These are phyloP conservation scores for Dorcus hopei DNA, from an alignment of 2,888 invertebrate genomes.

Conservation along the genomic window DNA sequence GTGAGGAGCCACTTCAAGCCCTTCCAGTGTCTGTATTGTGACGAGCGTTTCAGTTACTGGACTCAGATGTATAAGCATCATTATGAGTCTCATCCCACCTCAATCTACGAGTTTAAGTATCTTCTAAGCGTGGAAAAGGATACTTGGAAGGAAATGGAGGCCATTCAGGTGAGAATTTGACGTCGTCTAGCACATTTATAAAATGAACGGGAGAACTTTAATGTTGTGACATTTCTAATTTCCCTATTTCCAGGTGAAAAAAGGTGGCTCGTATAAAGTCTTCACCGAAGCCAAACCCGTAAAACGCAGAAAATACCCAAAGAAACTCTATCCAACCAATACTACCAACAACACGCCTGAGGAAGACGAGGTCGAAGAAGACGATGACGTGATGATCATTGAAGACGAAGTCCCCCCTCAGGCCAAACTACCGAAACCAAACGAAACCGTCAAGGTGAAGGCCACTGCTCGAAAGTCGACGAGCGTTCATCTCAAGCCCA, in stretches of 20 bases:
- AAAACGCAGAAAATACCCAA: not conserved
- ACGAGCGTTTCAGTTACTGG: conserved; percentile 37
- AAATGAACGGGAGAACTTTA: no score
- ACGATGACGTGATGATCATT: not conserved
- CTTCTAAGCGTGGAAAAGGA: conserved; percentile 5
- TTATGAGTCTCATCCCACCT: conserved; percentile 36
- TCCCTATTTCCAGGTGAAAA: no score
- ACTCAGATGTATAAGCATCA: conserved; percentile 38
- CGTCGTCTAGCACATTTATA: no score
- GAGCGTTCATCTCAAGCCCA: not conserved
- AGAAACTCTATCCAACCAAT: not conserved
- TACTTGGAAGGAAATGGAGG: not conserved
- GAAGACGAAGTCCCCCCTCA: conserved; percentile 4
- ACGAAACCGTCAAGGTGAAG: conserved; percentile 1
- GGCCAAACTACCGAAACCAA: not conserved
- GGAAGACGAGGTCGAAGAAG: not conserved
- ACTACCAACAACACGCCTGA: not conserved
- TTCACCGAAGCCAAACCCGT: no score
- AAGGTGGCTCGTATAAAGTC: no score
- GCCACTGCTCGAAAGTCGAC: conserved; percentile 19
- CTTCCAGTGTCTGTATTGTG: conserved; percentile 48
- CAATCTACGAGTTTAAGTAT: conserved; percentile 34
- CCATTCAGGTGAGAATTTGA: not conserved
- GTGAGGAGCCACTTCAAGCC: conserved; percentile 47
- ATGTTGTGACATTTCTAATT: no score